Evolutionary conservation across 2,888 invertebrate species (phyloP).

Genomic region (Heteromyza rotundicornis): DNA sequence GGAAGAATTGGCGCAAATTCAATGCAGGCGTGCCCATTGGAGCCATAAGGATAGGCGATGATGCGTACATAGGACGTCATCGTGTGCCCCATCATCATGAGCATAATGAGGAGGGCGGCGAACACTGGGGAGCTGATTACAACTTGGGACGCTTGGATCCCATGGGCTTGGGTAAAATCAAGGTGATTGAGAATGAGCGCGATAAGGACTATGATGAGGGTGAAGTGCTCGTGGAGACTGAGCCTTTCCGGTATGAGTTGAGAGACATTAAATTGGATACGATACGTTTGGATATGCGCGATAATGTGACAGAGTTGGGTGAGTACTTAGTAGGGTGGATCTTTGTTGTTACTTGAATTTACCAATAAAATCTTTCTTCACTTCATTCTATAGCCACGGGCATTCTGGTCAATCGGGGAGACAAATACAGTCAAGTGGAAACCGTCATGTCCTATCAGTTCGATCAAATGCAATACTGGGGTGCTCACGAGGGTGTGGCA

Average conservation of each 20-base stretch:
- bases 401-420: constrained; percentile 66
- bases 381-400: constrained; percentile 45
- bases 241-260: constrained; percentile 79
- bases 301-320: constrained; percentile 66
- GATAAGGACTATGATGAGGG: constrained; percentile 69
- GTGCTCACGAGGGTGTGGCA: constrained; percentile 71
- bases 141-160: constrained; percentile 75
- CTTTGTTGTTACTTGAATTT: too few relatives aligned
- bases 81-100: constrained; percentile 35
- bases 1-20: constrained; percentile 79
- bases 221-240: constrained; percentile 80
- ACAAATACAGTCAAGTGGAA: constrained; percentile 69
- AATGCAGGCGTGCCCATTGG: constrained; percentile 70
- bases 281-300: constrained; percentile 65
- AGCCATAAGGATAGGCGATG: constrained; percentile 65
- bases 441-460: constrained; percentile 77
- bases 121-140: constrained; percentile 56
- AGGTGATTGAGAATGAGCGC: constrained; percentile 70
- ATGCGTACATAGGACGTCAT: constrained; percentile 64
- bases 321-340: constrained; percentile 47
- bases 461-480: constrained; percentile 78
- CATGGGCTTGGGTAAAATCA: constrained; percentile 72
- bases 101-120: constrained; percentile 22
- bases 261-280: constrained; percentile 70
- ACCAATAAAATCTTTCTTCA: neutral